Percentiles rank a stretch among this genome's conserved stretches.
phyloP scores from a whole-genome alignment of 1,140 invertebrate species.

The Penaeus chinensis region DNA sequence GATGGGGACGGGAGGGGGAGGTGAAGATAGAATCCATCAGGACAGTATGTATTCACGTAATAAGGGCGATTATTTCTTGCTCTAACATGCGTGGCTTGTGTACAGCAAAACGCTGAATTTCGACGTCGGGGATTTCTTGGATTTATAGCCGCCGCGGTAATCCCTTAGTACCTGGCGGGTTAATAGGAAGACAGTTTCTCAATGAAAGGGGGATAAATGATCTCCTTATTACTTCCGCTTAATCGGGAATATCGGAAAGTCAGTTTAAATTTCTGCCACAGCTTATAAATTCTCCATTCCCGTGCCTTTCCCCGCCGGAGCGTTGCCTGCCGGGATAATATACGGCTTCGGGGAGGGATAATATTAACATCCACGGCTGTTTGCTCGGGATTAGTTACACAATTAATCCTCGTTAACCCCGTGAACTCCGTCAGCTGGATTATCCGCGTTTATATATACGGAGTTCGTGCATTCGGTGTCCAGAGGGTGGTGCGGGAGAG shows the following conservation, averaged over 20 bases:
- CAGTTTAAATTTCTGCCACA: too few relatives aligned
- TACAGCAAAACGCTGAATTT: too few relatives aligned
- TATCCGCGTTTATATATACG: too few relatives aligned
- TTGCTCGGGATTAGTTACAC: constrained; percentile 24
- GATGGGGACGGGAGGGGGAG: neutral
- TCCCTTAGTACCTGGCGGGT: too few relatives aligned
- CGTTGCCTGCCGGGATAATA: neutral
- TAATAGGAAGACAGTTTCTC: too few relatives aligned
- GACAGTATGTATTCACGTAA: too few relatives aligned
- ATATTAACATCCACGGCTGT: constrained; percentile 29
- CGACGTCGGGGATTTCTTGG: too few relatives aligned
- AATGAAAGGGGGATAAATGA: neutral
- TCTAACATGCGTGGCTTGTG: too few relatives aligned
- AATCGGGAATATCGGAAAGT: neutral
- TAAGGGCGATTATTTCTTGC: too few relatives aligned
- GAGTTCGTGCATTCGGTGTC: too few relatives aligned
- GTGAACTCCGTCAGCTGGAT: constrained; percentile 6
- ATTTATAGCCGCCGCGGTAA: too few relatives aligned
- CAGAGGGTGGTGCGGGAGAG: too few relatives aligned
- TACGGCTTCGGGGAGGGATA: constrained; percentile 2
- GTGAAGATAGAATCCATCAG: neutral
- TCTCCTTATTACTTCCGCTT: neutral
- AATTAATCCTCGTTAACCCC: constrained; percentile 29
- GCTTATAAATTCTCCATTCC: constrained; percentile 9
- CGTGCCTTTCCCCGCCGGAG: neutral